phyloP scores from a whole-genome alignment of 2,888 invertebrate species.

The Drosophila fungiperda region DNA sequence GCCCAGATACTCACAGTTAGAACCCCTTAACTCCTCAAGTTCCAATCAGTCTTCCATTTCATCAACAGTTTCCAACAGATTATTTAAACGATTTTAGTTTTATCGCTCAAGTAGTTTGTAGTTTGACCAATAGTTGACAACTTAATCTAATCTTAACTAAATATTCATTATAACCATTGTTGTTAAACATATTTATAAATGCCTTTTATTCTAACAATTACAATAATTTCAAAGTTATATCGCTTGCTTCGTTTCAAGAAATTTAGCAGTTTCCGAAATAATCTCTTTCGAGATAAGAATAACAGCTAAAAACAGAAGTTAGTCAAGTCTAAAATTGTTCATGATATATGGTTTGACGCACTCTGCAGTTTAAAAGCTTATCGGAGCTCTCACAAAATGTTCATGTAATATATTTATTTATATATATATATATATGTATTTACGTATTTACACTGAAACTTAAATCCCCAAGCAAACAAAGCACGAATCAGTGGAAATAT shows the following conservation, averaged over 20 bases:
- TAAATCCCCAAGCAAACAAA: slow-evolving; percentile 29
- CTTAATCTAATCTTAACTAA: slow-evolving; percentile 37
- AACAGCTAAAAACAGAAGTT: neutral
- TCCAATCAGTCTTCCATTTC: slow-evolving; percentile 11
- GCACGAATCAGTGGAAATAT: slow-evolving; percentile 1
- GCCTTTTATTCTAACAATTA: neutral
- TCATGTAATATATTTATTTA: neutral
- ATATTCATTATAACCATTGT: neutral
- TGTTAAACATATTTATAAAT: neutral
- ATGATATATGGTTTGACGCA: slow-evolving; percentile 34
- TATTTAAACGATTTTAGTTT: neutral
- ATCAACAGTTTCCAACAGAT: slow-evolving; percentile 15
- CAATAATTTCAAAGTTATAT: neutral
- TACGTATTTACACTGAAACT: slow-evolving; percentile 23
- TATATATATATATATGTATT: neutral
- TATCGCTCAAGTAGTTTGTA: slow-evolving; percentile 16
- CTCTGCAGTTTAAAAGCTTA: slow-evolving; percentile 24
- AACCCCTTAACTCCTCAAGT: slow-evolving; percentile 9
- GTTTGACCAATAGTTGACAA: neutral
- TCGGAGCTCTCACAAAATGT: slow-evolving; percentile 12
- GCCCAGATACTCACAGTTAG: slow-evolving; percentile 33
- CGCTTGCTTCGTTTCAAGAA: neutral
- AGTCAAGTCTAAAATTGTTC: slow-evolving; percentile 8
- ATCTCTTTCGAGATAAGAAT: slow-evolving; percentile 8
- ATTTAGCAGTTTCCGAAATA: neutral